A percentile compares a stretch with the other conserved stretches of the same genome.
Conservation (phyloP, 2,888 invertebrate species). For the Epirrita christyi region DNA sequence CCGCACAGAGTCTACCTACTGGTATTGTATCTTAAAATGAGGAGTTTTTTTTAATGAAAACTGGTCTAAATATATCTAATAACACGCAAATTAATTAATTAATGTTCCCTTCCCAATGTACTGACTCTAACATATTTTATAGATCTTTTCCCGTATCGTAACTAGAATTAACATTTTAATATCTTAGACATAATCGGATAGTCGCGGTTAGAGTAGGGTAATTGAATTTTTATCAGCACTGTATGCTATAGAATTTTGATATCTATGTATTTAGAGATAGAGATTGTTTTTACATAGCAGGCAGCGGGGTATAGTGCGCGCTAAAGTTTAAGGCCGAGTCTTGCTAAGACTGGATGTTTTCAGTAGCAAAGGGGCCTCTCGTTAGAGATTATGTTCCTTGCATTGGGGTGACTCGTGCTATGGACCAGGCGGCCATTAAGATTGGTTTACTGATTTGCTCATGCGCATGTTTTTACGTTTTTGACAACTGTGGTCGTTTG, state of each 20-base stretch:
- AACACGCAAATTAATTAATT: too few species aligned
- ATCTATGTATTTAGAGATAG: slow-evolving; percentile 27
- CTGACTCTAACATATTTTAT: slow-evolving; percentile 59
- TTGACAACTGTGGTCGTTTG: not conserved
- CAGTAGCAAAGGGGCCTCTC: too few species aligned
- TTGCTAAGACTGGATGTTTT: too few species aligned
- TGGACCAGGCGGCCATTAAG: too few species aligned
- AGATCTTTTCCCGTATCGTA: slow-evolving; percentile 58
- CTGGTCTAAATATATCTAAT: too few species aligned
- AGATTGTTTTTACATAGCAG: slow-evolving; percentile 29
- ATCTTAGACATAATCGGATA: slow-evolving; percentile 40
- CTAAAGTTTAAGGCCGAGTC: too few species aligned
- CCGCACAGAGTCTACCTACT: too few species aligned
- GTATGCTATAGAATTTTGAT: slow-evolving; percentile 34
- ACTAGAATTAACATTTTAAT: slow-evolving; percentile 41
- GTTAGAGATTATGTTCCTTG: too few species aligned
- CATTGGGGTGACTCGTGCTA: too few species aligned
- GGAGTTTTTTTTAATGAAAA: too few species aligned
- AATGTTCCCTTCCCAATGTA: slow-evolving; percentile 47
- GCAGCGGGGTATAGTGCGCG: not conserved
- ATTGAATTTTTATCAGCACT: slow-evolving; percentile 35
- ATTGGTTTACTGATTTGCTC: too few species aligned
- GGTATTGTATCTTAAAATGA: too few species aligned
- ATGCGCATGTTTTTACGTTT: not conserved
- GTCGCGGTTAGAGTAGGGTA: slow-evolving; percentile 35